Evolutionary conservation across 2,888 invertebrate species (phyloP).

Genomic region (Pimpla rufipes): DNA sequence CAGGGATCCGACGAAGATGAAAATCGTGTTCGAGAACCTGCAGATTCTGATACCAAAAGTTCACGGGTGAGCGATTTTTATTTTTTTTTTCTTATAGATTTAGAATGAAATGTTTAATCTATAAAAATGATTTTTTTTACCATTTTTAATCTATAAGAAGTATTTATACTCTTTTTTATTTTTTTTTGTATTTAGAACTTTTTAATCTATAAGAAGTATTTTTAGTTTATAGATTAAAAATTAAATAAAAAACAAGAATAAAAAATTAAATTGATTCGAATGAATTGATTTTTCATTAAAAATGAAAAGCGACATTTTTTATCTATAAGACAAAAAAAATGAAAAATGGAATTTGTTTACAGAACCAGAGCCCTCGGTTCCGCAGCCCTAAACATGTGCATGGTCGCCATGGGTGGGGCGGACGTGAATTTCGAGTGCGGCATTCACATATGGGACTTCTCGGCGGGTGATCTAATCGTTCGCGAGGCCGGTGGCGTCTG

Average conservation of each 20-base stretch:
- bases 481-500: conserved; percentile 97
- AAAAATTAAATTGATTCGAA: too few species aligned
- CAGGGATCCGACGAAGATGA: conserved; percentile 90
- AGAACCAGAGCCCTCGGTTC: conserved; percentile 95
- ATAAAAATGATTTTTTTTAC: not conserved
- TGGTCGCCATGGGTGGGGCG: conserved; percentile 95
- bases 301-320: too few species aligned
- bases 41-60: conserved; percentile 88
- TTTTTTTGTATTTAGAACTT: too few species aligned
- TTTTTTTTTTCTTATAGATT: not conserved
- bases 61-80: conserved; percentile 90
- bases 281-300: too few species aligned
- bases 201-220: too few species aligned
- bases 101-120: not conserved
- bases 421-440: conserved; percentile 97
- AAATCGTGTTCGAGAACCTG: conserved; percentile 90
- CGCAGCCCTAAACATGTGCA: conserved; percentile 97
- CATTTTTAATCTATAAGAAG: not conserved
- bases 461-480: conserved; percentile 96
- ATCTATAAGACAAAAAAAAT: too few species aligned
- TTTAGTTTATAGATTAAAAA: too few species aligned
- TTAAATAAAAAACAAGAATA: too few species aligned
- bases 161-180: conserved; percentile 21
- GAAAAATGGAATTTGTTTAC: too few species aligned
- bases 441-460: conserved; percentile 97